phyloP scores from a whole-genome alignment of 2,888 invertebrate species.

The Lycia hirtaria region DNA sequence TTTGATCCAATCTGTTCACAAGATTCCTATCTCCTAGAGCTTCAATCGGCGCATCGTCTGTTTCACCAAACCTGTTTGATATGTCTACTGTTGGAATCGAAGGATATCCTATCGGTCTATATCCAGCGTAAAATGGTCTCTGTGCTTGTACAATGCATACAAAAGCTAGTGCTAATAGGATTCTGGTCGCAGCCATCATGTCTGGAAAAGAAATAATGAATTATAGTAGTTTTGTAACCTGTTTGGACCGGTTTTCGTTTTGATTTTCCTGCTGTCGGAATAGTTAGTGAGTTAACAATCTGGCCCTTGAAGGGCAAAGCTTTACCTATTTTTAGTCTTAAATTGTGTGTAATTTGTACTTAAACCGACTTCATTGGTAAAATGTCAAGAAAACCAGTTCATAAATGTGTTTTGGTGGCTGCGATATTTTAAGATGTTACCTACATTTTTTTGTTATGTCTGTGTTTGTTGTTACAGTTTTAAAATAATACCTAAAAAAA shows the following conservation, averaged over 20 bases:
- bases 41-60: constrained; percentile 81
- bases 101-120: constrained; percentile 86
- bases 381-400: constrained; percentile 5
- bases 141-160: constrained; percentile 74
- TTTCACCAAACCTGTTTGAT: constrained; percentile 82
- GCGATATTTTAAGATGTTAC: background rate
- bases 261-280: constrained; percentile 16
- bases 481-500: too few species aligned
- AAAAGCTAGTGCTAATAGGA: constrained; percentile 52
- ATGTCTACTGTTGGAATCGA: constrained; percentile 69
- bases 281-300: background rate
- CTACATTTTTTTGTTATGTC: background rate
- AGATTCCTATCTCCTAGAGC: constrained; percentile 84
- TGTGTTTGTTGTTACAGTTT: background rate
- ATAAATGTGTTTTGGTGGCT: background rate
- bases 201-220: constrained; percentile 47
- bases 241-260: constrained; percentile 9
- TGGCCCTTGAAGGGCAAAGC: constrained; percentile 11
- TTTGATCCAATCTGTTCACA: constrained; percentile 82
- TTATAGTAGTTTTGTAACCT: constrained; percentile 13
- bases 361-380: too few species aligned
- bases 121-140: constrained; percentile 88
- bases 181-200: constrained; percentile 57
- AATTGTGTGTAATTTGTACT: background rate
- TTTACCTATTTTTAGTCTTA: background rate